Percentiles rank a stretch among this genome's conserved stretches.
Conservation (phyloP, 2,888 invertebrate species). For the Scaptomyza flava region DNA sequence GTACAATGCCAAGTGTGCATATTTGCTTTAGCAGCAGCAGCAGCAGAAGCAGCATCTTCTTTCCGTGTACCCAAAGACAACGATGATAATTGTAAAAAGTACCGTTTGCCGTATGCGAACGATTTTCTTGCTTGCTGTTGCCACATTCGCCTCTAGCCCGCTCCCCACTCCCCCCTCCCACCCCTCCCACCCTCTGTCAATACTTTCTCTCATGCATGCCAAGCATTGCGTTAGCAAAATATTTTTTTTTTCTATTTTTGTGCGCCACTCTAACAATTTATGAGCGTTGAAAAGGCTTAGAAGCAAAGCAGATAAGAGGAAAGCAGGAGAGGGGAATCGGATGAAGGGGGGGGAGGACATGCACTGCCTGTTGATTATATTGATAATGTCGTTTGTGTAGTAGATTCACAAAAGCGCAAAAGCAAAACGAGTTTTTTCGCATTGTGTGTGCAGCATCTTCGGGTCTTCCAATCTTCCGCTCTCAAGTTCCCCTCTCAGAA, state of each 20-base stretch:
- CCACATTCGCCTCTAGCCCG: neutral
- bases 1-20: slow-evolving; percentile 77
- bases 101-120: slow-evolving; percentile 76
- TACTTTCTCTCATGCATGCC: slow-evolving; percentile 64
- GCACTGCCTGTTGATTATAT: slow-evolving; percentile 71
- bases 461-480: neutral
- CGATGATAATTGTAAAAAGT: slow-evolving; percentile 78
- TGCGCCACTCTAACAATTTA: slow-evolving; percentile 70
- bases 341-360: neutral
- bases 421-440: slow-evolving; percentile 46
- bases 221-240: slow-evolving; percentile 76
- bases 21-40: slow-evolving; percentile 65
- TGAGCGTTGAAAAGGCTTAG: slow-evolving; percentile 81
- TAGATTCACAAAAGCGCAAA: slow-evolving; percentile 31
- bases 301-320: slow-evolving; percentile 29
- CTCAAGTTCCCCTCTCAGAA: slow-evolving; percentile 55
- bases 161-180: too few relatives aligned
- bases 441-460: slow-evolving; percentile 50
- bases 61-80: slow-evolving; percentile 60
- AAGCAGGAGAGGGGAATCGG: neutral
- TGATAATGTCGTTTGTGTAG: slow-evolving; percentile 72
- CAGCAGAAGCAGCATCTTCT: slow-evolving; percentile 52
- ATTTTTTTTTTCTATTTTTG: slow-evolving; percentile 42
- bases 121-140: slow-evolving; percentile 51
- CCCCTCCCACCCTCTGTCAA: slow-evolving; percentile 23